Evolutionary conservation across 2,888 invertebrate genomes (phyloP), one percentile per base, ranked within the genome.

Genomic region (Euphydryas editha): DNA sequence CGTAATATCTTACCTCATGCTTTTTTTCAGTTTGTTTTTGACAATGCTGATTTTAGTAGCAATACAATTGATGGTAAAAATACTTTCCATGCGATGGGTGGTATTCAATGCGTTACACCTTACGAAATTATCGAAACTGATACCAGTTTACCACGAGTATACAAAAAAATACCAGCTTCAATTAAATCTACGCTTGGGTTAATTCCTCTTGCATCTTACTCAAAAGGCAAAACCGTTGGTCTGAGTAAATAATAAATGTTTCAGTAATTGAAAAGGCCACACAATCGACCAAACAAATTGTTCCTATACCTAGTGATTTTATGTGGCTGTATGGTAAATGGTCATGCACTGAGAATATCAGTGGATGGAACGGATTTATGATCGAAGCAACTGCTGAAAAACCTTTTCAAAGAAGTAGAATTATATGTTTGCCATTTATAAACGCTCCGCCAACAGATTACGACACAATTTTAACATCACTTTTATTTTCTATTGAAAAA

Each of bases 351-450:
- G 18, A 61, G 17, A 65, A 68, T 47, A 67, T 72, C 30, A 30
- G 65, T n/a, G 73, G 79, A 57, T 80, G 79, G 77, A 79, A 77
- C 69, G 75, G 78, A 13, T 80, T 78, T 66, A 78, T 80, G 78
- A 74, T 75, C 55, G 47, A 67, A 62, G 59, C 68, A 62, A 76
- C 76, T 59, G 56, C 44, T 56, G 67, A 67, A 36, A 37, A 65
- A 59, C 54, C 59, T 56, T 78, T 68, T 64, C 30, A 73, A 70
- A 59, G 30, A 51, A 71, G 74, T 56, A 67, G 68, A 60, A 68
- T 79, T 57, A 54, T 71, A 42, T 76, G 60, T 65, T 65, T 77
- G 20, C 79, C 77, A 47, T 81, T 81, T 70, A 78, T 80, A 39
- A 77, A 78, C 62, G 73, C 75, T 51, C 76, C 78, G 7, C 74